Conservation (phyloP, 1,140 invertebrate genomes). For the Macrobrachium nipponense region DNA sequence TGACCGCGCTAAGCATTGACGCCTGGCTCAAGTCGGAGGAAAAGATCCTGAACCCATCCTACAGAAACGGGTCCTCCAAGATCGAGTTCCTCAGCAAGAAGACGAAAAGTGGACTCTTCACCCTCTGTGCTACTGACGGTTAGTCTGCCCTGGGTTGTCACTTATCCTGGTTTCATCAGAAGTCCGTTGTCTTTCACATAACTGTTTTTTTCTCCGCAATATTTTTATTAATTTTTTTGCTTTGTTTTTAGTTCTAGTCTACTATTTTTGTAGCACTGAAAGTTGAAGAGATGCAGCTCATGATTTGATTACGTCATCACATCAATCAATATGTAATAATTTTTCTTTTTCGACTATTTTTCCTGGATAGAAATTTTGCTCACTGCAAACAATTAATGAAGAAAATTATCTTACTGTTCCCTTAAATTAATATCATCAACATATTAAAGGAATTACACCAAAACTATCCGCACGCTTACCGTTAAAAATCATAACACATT, state of each 20-base stretch:
- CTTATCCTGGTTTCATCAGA: not conserved
- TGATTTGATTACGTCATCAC: no score
- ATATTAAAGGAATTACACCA: no score
- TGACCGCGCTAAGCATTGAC: conserved; percentile 21
- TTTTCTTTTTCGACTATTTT: no score
- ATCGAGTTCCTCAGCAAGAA: conserved; percentile 35
- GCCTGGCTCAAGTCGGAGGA: conserved; percentile 33
- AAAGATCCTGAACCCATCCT: conserved; percentile 35
- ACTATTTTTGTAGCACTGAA: not conserved
- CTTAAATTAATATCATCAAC: no score
- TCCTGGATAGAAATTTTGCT: no score
- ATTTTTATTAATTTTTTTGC: not conserved
- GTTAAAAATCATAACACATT: no score
- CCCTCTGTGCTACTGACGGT: conserved; percentile 51
- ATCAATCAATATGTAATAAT: no score
- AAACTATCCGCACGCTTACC: no score
- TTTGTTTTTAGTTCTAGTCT: no score
- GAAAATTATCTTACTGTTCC: no score
- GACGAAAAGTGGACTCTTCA: conserved; percentile 41
- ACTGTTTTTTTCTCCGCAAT: not conserved
- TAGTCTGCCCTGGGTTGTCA: not conserved
- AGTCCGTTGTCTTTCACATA: not conserved
- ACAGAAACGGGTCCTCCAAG: conserved; percentile 50
- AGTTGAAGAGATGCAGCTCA: not conserved
- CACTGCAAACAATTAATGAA: no score